Conservation (phyloP, 2,797 vertebrate genomes). For the Spatula versicolor region DNA sequence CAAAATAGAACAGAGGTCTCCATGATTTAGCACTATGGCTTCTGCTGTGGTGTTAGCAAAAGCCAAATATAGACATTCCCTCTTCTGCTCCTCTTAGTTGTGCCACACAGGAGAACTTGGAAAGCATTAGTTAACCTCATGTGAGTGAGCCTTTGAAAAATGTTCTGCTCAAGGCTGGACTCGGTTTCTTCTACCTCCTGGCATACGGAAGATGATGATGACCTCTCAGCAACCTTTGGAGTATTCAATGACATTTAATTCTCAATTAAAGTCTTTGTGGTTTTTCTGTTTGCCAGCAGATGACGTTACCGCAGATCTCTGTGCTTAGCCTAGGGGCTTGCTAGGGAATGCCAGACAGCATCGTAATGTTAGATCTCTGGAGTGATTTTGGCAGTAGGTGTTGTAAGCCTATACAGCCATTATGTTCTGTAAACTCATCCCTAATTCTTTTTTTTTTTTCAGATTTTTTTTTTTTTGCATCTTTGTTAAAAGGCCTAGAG, state of each 20-base stretch:
- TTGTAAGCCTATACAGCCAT: background rate
- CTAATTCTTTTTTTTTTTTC: background rate
- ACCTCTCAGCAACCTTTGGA: background rate
- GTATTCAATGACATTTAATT: background rate
- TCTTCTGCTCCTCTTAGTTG: background rate
- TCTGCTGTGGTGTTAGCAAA: background rate
- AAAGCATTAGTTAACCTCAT: fast-evolving
- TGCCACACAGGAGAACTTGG: background rate
- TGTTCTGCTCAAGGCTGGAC: background rate
- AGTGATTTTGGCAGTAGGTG: background rate
- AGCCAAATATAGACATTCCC: background rate
- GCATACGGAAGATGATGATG: background rate
- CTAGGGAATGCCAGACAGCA: background rate
- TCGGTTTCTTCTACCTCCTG: background rate
- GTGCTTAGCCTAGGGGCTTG: background rate
- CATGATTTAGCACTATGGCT: background rate
- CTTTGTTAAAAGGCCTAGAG: background rate
- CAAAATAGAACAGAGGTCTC: background rate
- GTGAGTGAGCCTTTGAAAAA: background rate
- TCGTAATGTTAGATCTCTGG: background rate
- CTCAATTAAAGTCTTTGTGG: background rate
- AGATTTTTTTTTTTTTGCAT: background rate
- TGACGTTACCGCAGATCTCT: background rate
- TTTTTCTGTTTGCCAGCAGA: slow-evolving; percentile 1
- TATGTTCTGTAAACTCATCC: background rate